Base-by-base conservation (phyloP, 1,140 invertebrate species). In the Muscidifurax raptorellus region DNA sequence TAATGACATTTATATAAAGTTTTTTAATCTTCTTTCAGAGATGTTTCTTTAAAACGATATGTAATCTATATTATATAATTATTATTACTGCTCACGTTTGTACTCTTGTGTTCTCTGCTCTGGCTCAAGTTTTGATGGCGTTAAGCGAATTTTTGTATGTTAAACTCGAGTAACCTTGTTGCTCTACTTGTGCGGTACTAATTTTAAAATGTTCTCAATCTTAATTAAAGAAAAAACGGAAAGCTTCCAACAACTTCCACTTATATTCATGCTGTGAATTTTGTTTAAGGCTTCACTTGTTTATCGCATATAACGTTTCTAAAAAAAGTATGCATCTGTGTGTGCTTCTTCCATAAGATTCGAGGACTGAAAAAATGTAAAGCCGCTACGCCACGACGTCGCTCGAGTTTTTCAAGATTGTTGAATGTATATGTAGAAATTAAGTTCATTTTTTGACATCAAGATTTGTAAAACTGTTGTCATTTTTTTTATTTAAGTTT, bases 61-160 rank as follows among this genome's bases (percentile, higher is more conserved):
- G 13, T 72, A 80, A 44, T 67, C 36, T 75, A 28, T 59, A 84
- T 66, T 75, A 40, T 15, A 74, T 74, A 59, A 59, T n/a, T 59
- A 59, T 59, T 7, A 80, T 47, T 66, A 66, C 30, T 44, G 71
- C 28, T 28, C 36, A 30, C 67, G 25, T 78, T 76, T 71, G 12
- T 84, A 74, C 2, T 59, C 28, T 28, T 83, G 47, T 80, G 77
- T 67, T 75, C 71, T 80, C 69, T 77, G 78, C 83, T 80, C 52
- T 81, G 40, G 28, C 79, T 85, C 83, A 81, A 85, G 83, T 85
- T 85, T 85, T 77, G 72, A 76, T 81, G 47, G 69, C 28, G 71
- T 85, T 81, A 74, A 80, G 79, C 64, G 59, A 76, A 69, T 81
- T 81, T 59, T 85, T 36, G 27, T 77, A 76, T 76, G 72, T 76